Base-by-base conservation (phyloP, 2,113 vertebrate genomes). In the Thomomys bottae region DNA sequence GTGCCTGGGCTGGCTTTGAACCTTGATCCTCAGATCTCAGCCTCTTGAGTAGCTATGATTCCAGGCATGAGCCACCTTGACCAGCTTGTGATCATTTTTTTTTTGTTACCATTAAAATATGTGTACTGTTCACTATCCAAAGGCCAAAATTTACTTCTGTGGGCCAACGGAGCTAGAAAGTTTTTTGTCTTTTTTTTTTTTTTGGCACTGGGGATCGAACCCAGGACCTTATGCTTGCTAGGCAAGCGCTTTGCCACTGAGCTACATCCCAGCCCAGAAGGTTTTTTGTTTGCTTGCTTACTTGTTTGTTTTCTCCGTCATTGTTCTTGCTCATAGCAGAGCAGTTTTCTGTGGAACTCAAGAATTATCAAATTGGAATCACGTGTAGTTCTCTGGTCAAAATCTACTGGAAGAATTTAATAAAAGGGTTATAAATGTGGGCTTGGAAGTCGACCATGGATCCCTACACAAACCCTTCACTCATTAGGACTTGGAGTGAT, bases 261-360 rank as follows among this genome's bases (percentile, higher is more conserved):
- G n/a, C n/a, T n/a, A n/a, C n/a, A n/a, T n/a, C n/a, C n/a, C n/a
- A n/a, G n/a, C n/a, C n/a, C n/a, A n/a, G n/a, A n/a, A n/a, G n/a
- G n/a, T n/a, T n/a, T n/a, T n/a, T n/a, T n/a, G n/a, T n/a, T n/a
- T n/a, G n/a, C n/a, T n/a, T n/a, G n/a, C n/a, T n/a, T n/a, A n/a
- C n/a, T n/a, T 61, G 59, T 17, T 54, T 54, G 49, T 54, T 54
- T 54, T 54, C 28, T 61, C 68, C 57, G 36, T 38, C 40, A 7
- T 89, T 90, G 61, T 54, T 86, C 91, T 89, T 89, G 79, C 94
- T 75, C 38, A 82, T 10, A 68, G 45, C 3, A 49, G 38, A 32
- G 38, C n/a, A 84, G 71, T 67, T 88, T 71, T 76, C 23, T 94
- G 88, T 83, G 45, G 66, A 89, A 72, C 4, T 28, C 45, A 76